Percentiles rank a stretch among this genome's conserved stretches.
Conservation (phyloP, 2,797 vertebrate species). For the Sebastes nivosus region DNA sequence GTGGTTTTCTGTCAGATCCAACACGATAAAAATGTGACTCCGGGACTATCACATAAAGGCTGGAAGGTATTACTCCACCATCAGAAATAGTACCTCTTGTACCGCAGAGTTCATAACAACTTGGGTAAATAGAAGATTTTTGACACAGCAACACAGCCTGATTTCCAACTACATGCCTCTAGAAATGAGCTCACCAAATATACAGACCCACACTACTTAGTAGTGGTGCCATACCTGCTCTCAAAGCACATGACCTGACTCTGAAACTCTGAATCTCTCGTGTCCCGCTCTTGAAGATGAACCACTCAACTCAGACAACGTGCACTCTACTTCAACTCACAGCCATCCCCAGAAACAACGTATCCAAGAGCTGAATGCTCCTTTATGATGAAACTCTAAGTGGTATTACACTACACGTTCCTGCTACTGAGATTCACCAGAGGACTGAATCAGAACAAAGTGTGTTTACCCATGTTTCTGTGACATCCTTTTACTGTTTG, state of each 20-base stretch:
- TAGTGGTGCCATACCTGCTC: not conserved
- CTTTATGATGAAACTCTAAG: not conserved
- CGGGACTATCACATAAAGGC: not conserved
- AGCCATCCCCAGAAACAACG: not conserved
- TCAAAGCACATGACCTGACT: not conserved
- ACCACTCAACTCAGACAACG: not conserved
- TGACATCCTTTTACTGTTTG: not conserved
- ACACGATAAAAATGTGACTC: constrained; percentile 1
- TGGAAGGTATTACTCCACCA: not conserved
- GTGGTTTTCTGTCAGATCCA: not conserved
- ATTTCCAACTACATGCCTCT: not conserved
- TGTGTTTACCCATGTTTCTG: not conserved
- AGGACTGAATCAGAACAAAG: not conserved
- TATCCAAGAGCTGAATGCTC: not conserved
- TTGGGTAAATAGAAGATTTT: not conserved
- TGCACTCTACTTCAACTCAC: not conserved
- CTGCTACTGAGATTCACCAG: not conserved
- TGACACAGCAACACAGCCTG: not conserved
- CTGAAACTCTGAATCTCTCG: not conserved
- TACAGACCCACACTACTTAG: constrained; percentile 4
- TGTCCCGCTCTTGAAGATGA: constrained; percentile 11
- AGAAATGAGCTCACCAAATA: constrained; percentile 15
- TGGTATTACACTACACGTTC: not conserved
- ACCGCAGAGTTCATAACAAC: not conserved
- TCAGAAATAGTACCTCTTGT: not conserved